Evolutionary conservation across 2,113 vertebrate species (phyloP).

Genomic region (Psophia crepitans): DNA sequence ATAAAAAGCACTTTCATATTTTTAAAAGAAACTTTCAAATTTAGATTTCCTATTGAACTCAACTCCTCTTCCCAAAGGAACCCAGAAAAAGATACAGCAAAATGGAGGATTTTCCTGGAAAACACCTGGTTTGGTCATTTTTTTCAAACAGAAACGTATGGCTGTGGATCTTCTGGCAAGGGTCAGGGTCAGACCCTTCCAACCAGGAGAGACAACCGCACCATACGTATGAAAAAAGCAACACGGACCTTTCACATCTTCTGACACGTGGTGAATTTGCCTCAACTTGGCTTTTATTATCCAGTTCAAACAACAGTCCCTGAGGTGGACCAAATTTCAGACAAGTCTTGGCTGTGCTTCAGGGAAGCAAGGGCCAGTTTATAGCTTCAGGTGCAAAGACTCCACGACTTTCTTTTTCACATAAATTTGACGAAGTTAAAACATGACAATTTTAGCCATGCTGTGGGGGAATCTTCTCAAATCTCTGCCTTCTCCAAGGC

Average conservation of each 20-base stretch:
- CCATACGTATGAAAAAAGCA: not conserved
- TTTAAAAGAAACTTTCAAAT: not conserved
- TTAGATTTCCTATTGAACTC: not conserved
- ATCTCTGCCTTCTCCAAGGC: not conserved
- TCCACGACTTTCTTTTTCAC: not conserved
- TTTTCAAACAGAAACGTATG: not conserved
- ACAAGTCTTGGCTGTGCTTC: not conserved
- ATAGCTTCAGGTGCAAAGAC: slow-evolving; percentile 41
- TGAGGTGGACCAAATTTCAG: slow-evolving; percentile 20
- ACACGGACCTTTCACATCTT: not conserved
- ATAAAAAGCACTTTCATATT: not conserved
- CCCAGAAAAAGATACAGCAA: not conserved
- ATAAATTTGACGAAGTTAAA: not conserved
- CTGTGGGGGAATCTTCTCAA: slow-evolving; percentile 1
- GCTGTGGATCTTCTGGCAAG: not conserved
- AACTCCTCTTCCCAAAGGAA: not conserved
- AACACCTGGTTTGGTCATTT: not conserved
- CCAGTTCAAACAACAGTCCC: not conserved
- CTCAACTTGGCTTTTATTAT: slow-evolving; percentile 9
- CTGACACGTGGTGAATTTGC: not conserved
- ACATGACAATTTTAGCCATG: not conserved
- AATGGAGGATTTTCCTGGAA: not conserved
- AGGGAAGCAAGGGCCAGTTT: not conserved
- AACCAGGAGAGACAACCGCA: not conserved
- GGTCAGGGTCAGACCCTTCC: not conserved